These are phyloP conservation scores for Apis laboriosa DNA, from an alignment of 1,140 invertebrate genomes.

Conservation along the genomic window DNA sequence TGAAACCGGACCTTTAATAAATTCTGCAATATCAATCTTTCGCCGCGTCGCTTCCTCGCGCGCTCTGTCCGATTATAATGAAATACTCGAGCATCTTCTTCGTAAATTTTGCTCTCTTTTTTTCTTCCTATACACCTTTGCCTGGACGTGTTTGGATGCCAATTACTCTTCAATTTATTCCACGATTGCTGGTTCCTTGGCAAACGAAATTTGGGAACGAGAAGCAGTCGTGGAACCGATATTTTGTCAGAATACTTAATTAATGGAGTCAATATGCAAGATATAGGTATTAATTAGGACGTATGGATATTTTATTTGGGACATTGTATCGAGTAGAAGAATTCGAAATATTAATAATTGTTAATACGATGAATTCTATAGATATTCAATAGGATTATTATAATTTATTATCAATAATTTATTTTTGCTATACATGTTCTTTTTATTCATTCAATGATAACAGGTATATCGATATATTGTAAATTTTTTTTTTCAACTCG, in stretches of 20 bases:
- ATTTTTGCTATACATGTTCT: too few relatives aligned
- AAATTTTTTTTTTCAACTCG: too few relatives aligned
- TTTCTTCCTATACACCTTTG: neutral
- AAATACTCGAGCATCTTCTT: slow-evolving; percentile 4
- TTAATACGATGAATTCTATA: too few relatives aligned
- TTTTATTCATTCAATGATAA: too few relatives aligned
- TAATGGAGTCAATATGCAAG: neutral
- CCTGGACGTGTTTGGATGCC: neutral
- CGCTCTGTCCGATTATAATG: slow-evolving; percentile 14
- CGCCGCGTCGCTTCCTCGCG: slow-evolving; percentile 16
- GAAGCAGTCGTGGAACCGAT: neutral
- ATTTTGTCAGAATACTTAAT: neutral
- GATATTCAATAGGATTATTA: too few relatives aligned
- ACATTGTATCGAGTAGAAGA: too few relatives aligned
- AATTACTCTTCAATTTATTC: neutral
- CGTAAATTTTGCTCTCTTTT: neutral
- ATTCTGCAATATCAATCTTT: slow-evolving; percentile 39
- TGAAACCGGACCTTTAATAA: slow-evolving; percentile 31
- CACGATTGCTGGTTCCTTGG: neutral
- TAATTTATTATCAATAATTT: too few relatives aligned
- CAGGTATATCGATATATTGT: too few relatives aligned
- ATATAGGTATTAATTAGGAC: too few relatives aligned
- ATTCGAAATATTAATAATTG: too few relatives aligned
- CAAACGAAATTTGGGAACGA: neutral
- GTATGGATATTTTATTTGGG: too few relatives aligned